Base-by-base conservation (phyloP, 2,797 vertebrate species). In the Thamnophis elegans region DNA sequence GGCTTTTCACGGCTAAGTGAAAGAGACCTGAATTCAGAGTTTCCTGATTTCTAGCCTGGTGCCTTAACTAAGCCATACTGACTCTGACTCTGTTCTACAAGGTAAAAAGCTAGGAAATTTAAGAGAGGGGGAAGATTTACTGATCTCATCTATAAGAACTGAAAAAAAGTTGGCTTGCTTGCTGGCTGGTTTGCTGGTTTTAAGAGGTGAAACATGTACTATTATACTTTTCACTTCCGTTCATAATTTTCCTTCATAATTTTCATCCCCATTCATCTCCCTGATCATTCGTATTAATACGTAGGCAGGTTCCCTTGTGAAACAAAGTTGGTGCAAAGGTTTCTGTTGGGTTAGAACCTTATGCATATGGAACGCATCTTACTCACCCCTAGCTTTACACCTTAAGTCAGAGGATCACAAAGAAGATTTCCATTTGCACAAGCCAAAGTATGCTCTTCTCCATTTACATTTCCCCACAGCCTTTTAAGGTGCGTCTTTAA, bases 31-130 rank as follows among this genome's bases (percentile, higher is more conserved):
- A 51, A 51, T 51, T 51, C 36, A 42, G 5, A 32, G 73, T 78
- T 42, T 78, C 73, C 36, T 22, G 18, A 42, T 78, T 78, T 78
- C 73, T 78, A 78, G 36, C 73, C 73, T 42, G 73, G 18, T 78
- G 73, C 73, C 73, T 42, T 78, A 78, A 78, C 36, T 42, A 22
- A 42, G 22, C 73, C 73, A 42, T 22, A 42, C 73, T 42, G 73
- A 22, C 90, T 94, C 93, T 92, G 32, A 62, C 9, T 90, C 90
- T 58, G n/a, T 89, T 94, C 53, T 93, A 26, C 73, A 87, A 91
- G 95, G 94, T 93, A 0, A 11, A 11, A 26, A 92, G 16, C 26
- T 87, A 68, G 90, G 94, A 94, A 93, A 73, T 28, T 25, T 60
- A n/a, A 16, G 28, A 3, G 58, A 42, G 18, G 26, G 1, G 4